Percentiles rank a stretch among this genome's conserved stretches.
Evolutionary conservation across 1,140 invertebrate species (phyloP).

Genomic region (Cataglyphis hispanica): DNA sequence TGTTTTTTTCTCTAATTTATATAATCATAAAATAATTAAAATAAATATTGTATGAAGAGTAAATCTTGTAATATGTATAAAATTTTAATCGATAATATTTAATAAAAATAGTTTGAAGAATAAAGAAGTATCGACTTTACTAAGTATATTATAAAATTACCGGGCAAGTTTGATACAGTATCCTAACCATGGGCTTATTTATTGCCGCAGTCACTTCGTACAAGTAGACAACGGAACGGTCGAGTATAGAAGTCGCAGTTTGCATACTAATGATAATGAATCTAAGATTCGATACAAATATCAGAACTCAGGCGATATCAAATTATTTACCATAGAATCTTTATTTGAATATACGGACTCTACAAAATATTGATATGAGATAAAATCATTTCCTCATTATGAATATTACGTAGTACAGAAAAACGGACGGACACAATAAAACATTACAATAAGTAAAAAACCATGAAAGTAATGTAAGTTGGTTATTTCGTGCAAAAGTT

Average conservation of each 20-base stretch:
- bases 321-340: not conserved
- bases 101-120: slow-evolving; percentile 32
- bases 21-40: slow-evolving; percentile 3
- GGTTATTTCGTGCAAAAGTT: slow-evolving; percentile 41
- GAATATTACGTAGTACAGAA: not conserved
- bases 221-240: not conserved
- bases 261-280: slow-evolving; percentile 52
- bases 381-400: slow-evolving; percentile 1
- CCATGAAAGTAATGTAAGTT: slow-evolving; percentile 38
- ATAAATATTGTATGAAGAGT: not conserved
- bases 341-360: not conserved
- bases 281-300: not conserved
- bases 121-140: not conserved
- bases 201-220: not conserved
- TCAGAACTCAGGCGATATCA: slow-evolving; percentile 1
- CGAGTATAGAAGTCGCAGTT: slow-evolving; percentile 49
- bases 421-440: not conserved
- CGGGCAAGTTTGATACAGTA: not conserved
- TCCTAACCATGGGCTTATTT: slow-evolving; percentile 12
- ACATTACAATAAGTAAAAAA: slow-evolving; percentile 33
- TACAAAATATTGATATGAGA: not conserved
- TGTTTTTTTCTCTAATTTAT: not conserved
- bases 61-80: not conserved
- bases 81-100: slow-evolving; percentile 19
- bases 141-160: slow-evolving; percentile 18